A percentile compares a stretch with the other conserved stretches of the same genome.
Evolutionary conservation across 2,113 vertebrate genomes (phyloP).

Genomic region (Spea bombifrons): DNA sequence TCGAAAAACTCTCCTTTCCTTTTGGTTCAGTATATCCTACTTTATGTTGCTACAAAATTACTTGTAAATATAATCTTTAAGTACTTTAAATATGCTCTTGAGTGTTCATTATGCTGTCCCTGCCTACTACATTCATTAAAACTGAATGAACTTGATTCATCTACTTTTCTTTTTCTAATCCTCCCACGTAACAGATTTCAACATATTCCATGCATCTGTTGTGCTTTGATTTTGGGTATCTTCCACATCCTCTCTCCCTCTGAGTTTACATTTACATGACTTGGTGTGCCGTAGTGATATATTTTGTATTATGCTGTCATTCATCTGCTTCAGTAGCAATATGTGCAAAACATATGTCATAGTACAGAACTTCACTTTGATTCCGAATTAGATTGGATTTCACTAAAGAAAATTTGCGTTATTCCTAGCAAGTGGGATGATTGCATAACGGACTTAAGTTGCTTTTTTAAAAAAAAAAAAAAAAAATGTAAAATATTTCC

Average conservation of each 20-base stretch:
- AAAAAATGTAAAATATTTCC: too few species aligned
- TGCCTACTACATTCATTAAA: slow-evolving; percentile 9
- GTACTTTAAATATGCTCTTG: neutral
- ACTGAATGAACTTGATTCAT: slow-evolving; percentile 28
- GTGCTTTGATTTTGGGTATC: slow-evolving; percentile 31
- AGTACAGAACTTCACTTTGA: slow-evolving; percentile 21
- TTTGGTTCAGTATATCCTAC: too few species aligned
- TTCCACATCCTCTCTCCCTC: slow-evolving; percentile 19
- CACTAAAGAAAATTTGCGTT: neutral
- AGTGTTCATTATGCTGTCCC: neutral
- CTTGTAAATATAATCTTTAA: neutral
- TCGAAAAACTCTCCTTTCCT: too few species aligned
- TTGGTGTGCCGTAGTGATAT: slow-evolving; percentile 28
- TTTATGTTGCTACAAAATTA: neutral
- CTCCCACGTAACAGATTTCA: slow-evolving; percentile 47
- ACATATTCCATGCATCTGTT: slow-evolving; percentile 45
- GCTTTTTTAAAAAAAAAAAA: neutral
- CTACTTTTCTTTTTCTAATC: slow-evolving; percentile 31
- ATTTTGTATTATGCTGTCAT: slow-evolving; percentile 44
- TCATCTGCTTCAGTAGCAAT: slow-evolving; percentile 38
- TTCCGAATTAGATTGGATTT: slow-evolving; percentile 1
- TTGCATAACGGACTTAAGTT: neutral
- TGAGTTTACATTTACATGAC: slow-evolving; percentile 36
- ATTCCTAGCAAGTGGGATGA: neutral
- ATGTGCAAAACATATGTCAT: slow-evolving; percentile 44